Base-by-base conservation (phyloP, 2,888 invertebrate species). In the Chloroclystis v-ata region DNA sequence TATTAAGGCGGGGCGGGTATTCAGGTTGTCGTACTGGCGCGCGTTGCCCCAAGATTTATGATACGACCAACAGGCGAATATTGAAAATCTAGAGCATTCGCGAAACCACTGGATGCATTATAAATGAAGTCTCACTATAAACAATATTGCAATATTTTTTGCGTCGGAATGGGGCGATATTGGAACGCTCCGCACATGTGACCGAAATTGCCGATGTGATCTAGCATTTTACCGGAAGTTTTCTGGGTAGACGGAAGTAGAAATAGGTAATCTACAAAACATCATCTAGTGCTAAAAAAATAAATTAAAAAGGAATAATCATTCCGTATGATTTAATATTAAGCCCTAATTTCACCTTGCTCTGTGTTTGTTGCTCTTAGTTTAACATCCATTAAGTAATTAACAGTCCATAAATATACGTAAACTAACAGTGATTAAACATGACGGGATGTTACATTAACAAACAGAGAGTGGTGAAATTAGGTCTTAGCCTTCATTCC, bases 61-160 rank as follows among this genome's bases (percentile, higher is more conserved):
- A 79, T 78, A 71, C 74, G 67, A 69, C 82, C 81, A 81, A 82
- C 81, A 78, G 76, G 82, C 81, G 79, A 71, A 71, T 80, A 83
- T 83, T 83, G 83, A 80, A 83, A 82, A 81, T 78, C 73, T 75
- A 74, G 68, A 74, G 66, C 72, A 74, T 72, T 73, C 69, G 65
- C 67, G 69, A 69, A 78, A 80, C 80, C 75, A 63, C 79, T 71
- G 65, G 69, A 72, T 78, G 69, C 74, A 77, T 72, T 74, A 67
- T 74, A 69, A 76, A 72, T 69, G 56, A 59, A 75, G 54, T 49
- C 54, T 43, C 45, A 46, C 48, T 56, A 38, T 41, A 43, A 54
- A 53, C 51, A 47, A 54, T 56, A 56, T 50, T 52, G 54, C 43
- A 49, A 46, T 54, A 45, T 37, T 53, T 56, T 56, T 50, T 48